Evolutionary conservation across 1,140 invertebrate genomes (phyloP).

Genomic region (Neuroterus valhalla): DNA sequence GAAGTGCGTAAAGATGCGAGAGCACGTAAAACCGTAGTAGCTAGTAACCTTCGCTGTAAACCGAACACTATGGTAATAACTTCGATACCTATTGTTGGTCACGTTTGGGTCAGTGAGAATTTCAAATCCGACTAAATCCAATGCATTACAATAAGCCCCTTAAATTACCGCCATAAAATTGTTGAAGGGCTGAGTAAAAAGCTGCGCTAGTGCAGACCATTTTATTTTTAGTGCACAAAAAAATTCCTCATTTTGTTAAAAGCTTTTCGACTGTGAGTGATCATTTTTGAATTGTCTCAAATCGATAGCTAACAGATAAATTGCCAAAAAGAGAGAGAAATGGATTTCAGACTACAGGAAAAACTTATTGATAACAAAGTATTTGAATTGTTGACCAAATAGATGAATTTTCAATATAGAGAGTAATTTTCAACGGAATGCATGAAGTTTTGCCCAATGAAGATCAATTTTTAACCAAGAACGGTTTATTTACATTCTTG

Average conservation of each 20-base stretch:
- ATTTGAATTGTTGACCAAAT: no score
- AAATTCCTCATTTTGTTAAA: constrained; percentile 19
- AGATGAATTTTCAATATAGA: no score
- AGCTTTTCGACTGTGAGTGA: neutral
- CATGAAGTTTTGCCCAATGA: no score
- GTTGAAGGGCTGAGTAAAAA: constrained; percentile 18
- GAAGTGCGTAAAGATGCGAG: constrained; percentile 12
- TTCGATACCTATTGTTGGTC: constrained; percentile 11
- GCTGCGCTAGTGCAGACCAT: neutral
- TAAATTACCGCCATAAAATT: constrained; percentile 13
- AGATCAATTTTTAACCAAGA: no score
- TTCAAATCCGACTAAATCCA: constrained; percentile 6
- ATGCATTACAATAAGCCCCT: constrained; percentile 18
- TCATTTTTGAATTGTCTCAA: no score
- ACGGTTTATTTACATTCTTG: no score
- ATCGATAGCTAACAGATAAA: no score
- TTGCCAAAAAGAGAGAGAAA: no score
- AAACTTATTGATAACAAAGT: no score
- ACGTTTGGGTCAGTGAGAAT: constrained; percentile 25
- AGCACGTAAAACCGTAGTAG: constrained; percentile 1
- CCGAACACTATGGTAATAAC: neutral
- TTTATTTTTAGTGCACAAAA: constrained; percentile 19
- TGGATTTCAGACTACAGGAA: no score
- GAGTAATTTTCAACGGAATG: no score
- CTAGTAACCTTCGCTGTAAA: neutral